A percentile compares a stretch with the other conserved stretches of the same genome.
phyloP scores from a whole-genome alignment of 2,797 vertebrate genomes.

The Bradypodion pumilum region DNA sequence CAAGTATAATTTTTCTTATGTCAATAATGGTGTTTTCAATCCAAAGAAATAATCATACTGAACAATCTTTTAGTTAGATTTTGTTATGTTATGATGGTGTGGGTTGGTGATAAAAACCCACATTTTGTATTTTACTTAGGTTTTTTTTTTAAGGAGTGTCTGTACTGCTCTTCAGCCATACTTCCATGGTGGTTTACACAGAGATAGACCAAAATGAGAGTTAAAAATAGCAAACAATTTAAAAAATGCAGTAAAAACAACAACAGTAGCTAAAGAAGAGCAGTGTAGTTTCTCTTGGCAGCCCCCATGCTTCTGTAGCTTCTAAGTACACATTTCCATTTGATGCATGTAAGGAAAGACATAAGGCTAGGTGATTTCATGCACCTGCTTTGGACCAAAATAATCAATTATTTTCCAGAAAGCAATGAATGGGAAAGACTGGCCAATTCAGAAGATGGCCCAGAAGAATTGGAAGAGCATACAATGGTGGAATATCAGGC shows the following conservation, averaged over 20 bases:
- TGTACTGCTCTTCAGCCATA: neutral
- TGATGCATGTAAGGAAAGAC: neutral
- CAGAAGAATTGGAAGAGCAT: conserved; percentile 87
- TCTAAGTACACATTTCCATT: neutral
- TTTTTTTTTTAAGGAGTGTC: neutral
- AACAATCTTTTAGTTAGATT: neutral
- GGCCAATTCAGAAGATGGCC: conserved; percentile 76
- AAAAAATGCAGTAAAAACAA: neutral
- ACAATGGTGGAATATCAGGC: conserved; percentile 87
- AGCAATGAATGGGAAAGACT: conserved; percentile 82
- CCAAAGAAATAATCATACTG: neutral
- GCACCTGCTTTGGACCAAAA: neutral
- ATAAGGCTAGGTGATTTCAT: neutral
- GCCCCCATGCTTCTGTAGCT: neutral
- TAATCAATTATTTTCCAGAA: conserved; percentile 67
- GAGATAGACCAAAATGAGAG: neutral
- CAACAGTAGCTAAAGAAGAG: neutral
- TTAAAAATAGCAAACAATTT: neutral
- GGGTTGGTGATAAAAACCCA: neutral
- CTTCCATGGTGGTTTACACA: neutral
- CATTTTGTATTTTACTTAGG: neutral
- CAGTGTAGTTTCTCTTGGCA: neutral
- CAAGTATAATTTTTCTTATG: neutral
- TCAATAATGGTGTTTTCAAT: neutral
- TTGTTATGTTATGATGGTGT: neutral